Evolutionary conservation across 2,888 invertebrate species (phyloP), one percentile per base, ranked within the genome.

Genomic region (Lochmaea capreae): DNA sequence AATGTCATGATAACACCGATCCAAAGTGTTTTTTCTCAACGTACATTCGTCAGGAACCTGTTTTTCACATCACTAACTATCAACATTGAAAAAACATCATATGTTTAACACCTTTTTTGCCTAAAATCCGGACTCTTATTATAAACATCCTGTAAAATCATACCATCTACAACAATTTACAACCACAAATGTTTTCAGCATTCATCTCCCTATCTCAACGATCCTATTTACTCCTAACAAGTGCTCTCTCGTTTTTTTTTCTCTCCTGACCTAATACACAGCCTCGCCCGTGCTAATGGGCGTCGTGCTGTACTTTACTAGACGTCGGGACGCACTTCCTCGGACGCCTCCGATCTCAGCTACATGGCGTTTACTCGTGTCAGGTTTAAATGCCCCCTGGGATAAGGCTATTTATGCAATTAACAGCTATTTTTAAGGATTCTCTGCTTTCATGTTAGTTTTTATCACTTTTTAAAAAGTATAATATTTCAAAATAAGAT

Each of bases 291-390:
- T 42, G 39, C 42, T 42, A 63, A 63, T 43, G 62, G 54, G 49
- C 22, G 46, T 26, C 61, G 39, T 33, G 57, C 22, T 39, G 66
- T 54, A 67, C 54, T 46, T 52, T 52, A 22, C 14, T 16, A 26
- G 65, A 63, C 62, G 62, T 63, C 67, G 54, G 49, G 58, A 54
- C 67, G 54, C 43, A 78, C 77, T 80, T 80, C 75, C 70, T 63
- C 42, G 74, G 74, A 73, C 71, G 75, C 57, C 71, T 65, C 63
- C 67, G 58, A 59, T 68, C 62, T 67, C 77, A 71, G 79, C 81
- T 81, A 80, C 81, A 81, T 79, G 81, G 82, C 79, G 81, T 78
- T 76, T 81, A 78, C 79, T 79, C 81, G 81, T 61, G 77, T 65
- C 59, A 79, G 79, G 80, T 77, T 76, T 76, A 78, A 78, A 80